Evolutionary conservation across 2,797 vertebrate genomes (phyloP).

Genomic region (Rallus crepitans): DNA sequence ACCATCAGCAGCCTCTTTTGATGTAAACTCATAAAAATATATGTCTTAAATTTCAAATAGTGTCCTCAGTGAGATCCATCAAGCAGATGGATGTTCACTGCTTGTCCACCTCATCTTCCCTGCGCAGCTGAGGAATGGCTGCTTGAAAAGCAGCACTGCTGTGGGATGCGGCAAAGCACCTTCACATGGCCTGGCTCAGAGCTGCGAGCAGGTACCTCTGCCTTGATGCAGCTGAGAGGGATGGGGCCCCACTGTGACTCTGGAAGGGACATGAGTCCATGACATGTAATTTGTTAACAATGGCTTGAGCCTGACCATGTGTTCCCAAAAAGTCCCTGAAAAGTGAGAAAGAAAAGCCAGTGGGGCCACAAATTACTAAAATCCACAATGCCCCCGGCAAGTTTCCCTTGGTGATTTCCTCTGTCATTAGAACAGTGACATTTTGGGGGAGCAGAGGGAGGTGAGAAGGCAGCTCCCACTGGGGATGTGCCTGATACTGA

Average conservation of each 20-base stretch:
- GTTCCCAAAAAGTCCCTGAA: not conserved
- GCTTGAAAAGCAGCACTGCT: not conserved
- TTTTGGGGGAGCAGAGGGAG: constrained; percentile 16
- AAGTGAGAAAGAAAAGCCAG: not conserved
- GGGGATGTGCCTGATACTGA: not conserved
- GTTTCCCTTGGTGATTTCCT: not conserved
- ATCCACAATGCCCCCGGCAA: not conserved
- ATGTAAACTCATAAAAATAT: not conserved
- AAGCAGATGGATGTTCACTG: not conserved
- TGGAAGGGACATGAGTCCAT: not conserved
- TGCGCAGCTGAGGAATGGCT: not conserved
- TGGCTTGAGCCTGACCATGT: accelerated
- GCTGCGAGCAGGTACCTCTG: not conserved
- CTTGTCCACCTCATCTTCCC: not conserved
- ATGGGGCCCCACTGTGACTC: not conserved
- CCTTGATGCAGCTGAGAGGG: not conserved
- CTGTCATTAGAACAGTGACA: constrained; percentile 4
- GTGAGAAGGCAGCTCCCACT: constrained; percentile 22
- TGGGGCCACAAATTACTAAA: not conserved
- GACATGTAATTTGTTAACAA: not conserved
- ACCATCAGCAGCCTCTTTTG: not conserved
- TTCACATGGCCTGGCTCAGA: not conserved
- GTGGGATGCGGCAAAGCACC: not conserved
- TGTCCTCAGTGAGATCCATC: accelerated
- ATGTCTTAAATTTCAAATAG: not conserved